Evolutionary conservation across 2,888 invertebrate species (phyloP).

Genomic region (Agapostemon virescens): DNA sequence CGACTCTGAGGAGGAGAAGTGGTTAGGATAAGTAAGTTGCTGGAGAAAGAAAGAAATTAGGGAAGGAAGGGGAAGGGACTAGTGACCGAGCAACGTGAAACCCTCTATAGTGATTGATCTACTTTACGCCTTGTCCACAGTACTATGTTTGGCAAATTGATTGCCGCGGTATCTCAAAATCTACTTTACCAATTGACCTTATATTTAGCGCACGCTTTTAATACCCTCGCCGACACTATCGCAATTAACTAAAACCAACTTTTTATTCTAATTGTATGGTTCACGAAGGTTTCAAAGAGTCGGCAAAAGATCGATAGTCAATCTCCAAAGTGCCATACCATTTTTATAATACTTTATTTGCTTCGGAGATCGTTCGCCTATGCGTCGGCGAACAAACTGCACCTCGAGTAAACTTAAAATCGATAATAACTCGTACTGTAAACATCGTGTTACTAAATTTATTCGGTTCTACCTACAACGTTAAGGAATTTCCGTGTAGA

Average conservation of each 20-base stretch:
- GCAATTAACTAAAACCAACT: constrained; percentile 5
- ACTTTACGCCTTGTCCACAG: not conserved
- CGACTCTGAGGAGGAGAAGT: too few species aligned
- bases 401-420: not conserved
- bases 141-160: not conserved
- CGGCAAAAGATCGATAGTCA: constrained; percentile 3
- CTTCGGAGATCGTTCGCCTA: not conserved
- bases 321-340: not conserved
- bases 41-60: too few species aligned
- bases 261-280: not conserved
- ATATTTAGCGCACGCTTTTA: not conserved
- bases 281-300: not conserved
- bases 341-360: not conserved
- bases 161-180: not conserved
- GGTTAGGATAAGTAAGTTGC: too few species aligned
- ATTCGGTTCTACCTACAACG: not conserved
- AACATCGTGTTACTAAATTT: not conserved
- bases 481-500: not conserved
- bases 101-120: constrained; percentile 1
- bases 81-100: constrained; percentile 1
- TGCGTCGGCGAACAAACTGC: not conserved
- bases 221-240: not conserved
- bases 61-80: not conserved
- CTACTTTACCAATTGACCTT: not conserved
- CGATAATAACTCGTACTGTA: not conserved